phyloP scores from a whole-genome alignment of 2,888 invertebrate species.

The Dusona sp. region DNA sequence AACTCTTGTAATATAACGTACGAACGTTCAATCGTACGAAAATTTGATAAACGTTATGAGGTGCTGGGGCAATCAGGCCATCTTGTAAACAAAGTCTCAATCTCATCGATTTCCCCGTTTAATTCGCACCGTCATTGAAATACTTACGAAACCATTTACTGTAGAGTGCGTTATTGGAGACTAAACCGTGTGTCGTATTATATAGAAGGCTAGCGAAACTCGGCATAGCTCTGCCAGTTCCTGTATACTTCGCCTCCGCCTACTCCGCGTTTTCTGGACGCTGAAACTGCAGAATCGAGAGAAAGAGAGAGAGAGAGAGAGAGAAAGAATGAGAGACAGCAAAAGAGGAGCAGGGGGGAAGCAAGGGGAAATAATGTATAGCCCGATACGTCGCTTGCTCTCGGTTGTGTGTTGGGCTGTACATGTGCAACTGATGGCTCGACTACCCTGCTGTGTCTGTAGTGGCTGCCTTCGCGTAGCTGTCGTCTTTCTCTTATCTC shows the following conservation, averaged over 20 bases:
- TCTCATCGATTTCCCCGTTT: neutral
- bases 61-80: neutral
- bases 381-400: conserved; percentile 80
- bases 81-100: neutral
- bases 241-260: conserved; percentile 44
- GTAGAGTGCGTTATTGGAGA: conserved; percentile 26
- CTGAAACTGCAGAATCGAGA: conserved; percentile 69
- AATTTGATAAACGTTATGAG: neutral
- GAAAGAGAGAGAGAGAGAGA: conserved; percentile 59
- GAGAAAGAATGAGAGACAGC: conserved; percentile 59
- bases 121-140: neutral
- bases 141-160: conserved; percentile 4
- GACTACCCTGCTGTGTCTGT: conserved; percentile 63
- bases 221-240: conserved; percentile 4
- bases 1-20: neutral
- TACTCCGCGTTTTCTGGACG: conserved; percentile 58
- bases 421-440: conserved; percentile 74
- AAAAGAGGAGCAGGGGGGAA: conserved; percentile 65
- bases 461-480: conserved; percentile 68
- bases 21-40: neutral
- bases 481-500: conserved; percentile 68
- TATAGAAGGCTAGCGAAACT: conserved; percentile 27
- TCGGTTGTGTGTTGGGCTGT: conserved; percentile 74
- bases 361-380: conserved; percentile 72
- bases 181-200: conserved; percentile 19